Evolutionary conservation across 1,140 invertebrate species (phyloP).

Genomic region (Platorchestia sp.): DNA sequence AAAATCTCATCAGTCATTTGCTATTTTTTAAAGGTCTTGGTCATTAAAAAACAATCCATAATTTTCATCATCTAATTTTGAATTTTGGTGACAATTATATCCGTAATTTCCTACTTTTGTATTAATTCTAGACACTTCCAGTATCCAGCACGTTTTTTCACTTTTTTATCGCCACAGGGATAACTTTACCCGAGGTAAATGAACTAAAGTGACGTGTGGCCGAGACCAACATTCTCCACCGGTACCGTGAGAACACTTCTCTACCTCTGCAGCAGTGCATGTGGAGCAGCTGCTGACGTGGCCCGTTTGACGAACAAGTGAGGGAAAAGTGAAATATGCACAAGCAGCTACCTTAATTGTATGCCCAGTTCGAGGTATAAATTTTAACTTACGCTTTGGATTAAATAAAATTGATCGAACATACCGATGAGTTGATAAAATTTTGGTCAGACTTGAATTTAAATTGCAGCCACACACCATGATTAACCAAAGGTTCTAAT

Average conservation of each 20-base stretch:
- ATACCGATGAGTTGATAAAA: neutral
- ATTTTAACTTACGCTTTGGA: neutral
- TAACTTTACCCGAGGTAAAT: neutral
- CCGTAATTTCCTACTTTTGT: neutral
- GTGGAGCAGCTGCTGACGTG: neutral
- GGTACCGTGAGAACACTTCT: neutral
- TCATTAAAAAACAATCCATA: neutral
- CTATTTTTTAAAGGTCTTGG: neutral
- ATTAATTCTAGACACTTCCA: neutral
- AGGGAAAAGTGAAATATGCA: neutral
- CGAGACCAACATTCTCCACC: neutral
- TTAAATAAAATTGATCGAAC: neutral
- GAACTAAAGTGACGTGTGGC: neutral
- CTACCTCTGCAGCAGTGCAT: neutral
- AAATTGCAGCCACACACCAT: neutral
- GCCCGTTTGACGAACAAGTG: neutral
- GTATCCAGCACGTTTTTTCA: neutral
- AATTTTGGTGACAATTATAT: neutral
- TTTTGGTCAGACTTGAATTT: neutral
- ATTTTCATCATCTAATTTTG: neutral
- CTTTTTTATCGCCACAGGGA: neutral
- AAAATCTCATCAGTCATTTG: neutral
- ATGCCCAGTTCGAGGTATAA: neutral
- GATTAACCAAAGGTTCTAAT: neutral
- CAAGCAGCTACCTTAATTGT: neutral